Evolutionary conservation across 1,140 invertebrate genomes (phyloP), one percentile per base, ranked within the genome.

Genomic region (Uloborus diversus): DNA sequence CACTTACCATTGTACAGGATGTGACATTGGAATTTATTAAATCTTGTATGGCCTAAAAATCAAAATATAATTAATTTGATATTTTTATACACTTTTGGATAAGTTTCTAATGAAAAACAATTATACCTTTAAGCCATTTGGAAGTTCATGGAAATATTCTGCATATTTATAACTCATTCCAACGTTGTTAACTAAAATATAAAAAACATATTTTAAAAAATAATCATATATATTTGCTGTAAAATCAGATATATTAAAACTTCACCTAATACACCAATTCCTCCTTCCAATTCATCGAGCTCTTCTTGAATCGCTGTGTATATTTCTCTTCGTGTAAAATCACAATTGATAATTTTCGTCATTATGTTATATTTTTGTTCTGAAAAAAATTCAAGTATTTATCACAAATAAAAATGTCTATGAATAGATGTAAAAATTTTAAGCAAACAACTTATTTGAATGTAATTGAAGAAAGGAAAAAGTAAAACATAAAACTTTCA

Each of bases 161-260:
- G 97, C 96, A 86, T 94, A 91, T 0, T 91, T 88, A 86, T 98
- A 98, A 64, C 94, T 95, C 80, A 95, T 91, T 2, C 97, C 97
- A 0, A 98, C 97, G 88, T 99, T 99, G 86, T 99, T 99, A 2
- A 81, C 81, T 82, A 62, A 37, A 81, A 80, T 53, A 30, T 62
- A 33, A 49, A 73, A 82, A 68, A 81, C 51, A 80, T 7, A 53
- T 53, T 14, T 53, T n/a, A n/a, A 42, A 42, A 47, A 20, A 30
- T 61, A 7, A 28, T 32, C 0, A 28, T 13, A 13, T 13, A 32
- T 14, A 61, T 28, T 11, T 20, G 3, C 17, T 42, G 0, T 1
- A 65, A 65, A 37, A 64, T 61, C 20, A 51, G 7, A 62, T 49
- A 32, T 11, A 35, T 0, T 27, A 73, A 53, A 9, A 9, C 13